phyloP scores from a whole-genome alignment of 2,888 invertebrate species.

The Philereme transversata region DNA sequence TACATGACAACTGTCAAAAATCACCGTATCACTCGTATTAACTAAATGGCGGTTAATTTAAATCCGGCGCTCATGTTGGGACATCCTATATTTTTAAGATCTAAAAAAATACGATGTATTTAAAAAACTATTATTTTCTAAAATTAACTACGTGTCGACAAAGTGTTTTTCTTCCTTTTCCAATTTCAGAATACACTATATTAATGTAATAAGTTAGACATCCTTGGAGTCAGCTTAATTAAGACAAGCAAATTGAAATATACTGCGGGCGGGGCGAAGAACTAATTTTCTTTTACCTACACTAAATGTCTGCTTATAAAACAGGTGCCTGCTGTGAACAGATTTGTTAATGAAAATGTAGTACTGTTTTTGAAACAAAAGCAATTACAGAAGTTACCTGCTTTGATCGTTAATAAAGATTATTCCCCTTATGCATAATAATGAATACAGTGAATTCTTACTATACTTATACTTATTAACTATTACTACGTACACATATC shows the following conservation, averaged over 20 bases:
- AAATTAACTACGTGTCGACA: neutral
- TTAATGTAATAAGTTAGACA: slow-evolving; percentile 9
- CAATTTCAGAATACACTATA: slow-evolving; percentile 10
- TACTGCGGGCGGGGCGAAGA: slow-evolving; percentile 9
- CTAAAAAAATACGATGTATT: too few relatives aligned
- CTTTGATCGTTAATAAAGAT: too few relatives aligned
- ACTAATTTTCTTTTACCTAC: slow-evolving; percentile 16
- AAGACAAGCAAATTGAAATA: slow-evolving; percentile 25
- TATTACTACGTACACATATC: too few relatives aligned
- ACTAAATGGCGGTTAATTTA: too few relatives aligned
- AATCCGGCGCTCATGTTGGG: too few relatives aligned
- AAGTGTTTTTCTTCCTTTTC: slow-evolving; percentile 5
- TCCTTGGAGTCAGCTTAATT: slow-evolving; percentile 19
- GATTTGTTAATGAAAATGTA: slow-evolving; percentile 5
- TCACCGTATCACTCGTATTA: too few relatives aligned
- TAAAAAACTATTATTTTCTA: neutral
- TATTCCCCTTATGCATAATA: too few relatives aligned
- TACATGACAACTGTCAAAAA: too few relatives aligned
- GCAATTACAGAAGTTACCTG: neutral
- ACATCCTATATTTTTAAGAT: too few relatives aligned
- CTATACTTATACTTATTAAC: too few relatives aligned
- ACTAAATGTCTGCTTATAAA: slow-evolving; percentile 10
- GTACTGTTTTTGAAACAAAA: neutral
- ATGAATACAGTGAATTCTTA: too few relatives aligned
- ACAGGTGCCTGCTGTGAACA: slow-evolving; percentile 1